Conservation (phyloP, 2,113 vertebrate genomes). For the Pterocles gutturalis region DNA sequence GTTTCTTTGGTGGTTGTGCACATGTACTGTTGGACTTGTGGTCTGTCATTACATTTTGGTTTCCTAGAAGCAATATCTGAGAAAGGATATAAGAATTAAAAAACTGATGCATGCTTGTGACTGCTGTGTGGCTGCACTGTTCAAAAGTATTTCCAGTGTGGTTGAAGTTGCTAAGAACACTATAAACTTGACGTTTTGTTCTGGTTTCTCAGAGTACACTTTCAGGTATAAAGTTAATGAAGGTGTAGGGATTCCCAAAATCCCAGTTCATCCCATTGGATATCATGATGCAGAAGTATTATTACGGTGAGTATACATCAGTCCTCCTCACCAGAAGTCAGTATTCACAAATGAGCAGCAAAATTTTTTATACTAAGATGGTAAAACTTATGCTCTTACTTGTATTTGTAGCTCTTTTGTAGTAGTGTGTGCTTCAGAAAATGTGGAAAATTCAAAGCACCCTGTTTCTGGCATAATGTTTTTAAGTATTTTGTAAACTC, state of each 20-base stretch:
- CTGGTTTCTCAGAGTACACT: conserved; percentile 85
- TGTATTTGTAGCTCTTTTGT: not conserved
- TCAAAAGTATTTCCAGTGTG: not conserved
- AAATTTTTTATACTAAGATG: not conserved
- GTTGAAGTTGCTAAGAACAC: not conserved
- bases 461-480: not conserved
- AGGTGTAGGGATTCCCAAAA: conserved; percentile 90
- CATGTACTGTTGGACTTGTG: not conserved
- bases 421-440: not conserved
- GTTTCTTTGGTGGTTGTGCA: not conserved
- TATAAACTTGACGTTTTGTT: not conserved
- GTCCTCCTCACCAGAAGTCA: not conserved
- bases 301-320: conserved; percentile 79
- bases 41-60: not conserved
- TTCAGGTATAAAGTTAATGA: conserved; percentile 84
- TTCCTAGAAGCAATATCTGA: not conserved
- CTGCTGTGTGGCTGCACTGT: not conserved
- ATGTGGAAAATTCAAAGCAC: not conserved
- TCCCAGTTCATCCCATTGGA: conserved; percentile 94
- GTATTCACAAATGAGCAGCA: not conserved
- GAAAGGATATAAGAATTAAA: not conserved
- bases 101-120: not conserved
- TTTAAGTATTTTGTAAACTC: not conserved
- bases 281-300: conserved; percentile 88
- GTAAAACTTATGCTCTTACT: not conserved